Conservation (phyloP, 2,888 invertebrate species). For the Phortica okadai region DNA sequence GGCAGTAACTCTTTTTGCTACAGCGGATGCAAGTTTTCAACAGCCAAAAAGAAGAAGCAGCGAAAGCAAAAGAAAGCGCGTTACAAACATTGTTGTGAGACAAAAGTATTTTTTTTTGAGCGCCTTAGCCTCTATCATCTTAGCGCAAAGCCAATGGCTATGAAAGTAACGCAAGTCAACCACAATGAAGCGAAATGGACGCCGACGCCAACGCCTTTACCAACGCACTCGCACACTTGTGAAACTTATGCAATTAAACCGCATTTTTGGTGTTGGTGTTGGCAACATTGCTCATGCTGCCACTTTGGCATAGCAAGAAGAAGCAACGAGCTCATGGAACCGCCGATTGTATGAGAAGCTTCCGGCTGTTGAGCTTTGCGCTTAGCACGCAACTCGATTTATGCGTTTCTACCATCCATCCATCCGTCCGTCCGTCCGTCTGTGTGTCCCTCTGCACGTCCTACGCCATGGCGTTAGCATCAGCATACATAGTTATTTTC, state of each 20-base stretch:
- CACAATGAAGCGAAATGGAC: background rate
- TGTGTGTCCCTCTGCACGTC: background rate
- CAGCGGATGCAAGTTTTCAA: background rate
- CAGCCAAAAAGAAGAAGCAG: background rate
- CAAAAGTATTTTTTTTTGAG: constrained; percentile 15
- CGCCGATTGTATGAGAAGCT: background rate
- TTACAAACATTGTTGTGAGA: constrained; percentile 4
- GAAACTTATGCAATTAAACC: constrained; percentile 24
- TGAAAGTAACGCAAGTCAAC: background rate
- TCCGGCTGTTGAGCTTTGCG: constrained; percentile 4
- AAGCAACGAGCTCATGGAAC: background rate
- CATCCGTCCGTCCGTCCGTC: too few species aligned
- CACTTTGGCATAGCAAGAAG: background rate
- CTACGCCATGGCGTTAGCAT: background rate
- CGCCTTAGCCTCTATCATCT: background rate
- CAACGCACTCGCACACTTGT: background rate
- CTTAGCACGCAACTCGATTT: background rate
- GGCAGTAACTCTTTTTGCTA: constrained; percentile 5
- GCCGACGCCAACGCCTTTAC: background rate
- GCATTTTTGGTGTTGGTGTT: background rate
- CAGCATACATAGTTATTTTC: background rate
- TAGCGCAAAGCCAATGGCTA: background rate
- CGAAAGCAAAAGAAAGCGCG: background rate
- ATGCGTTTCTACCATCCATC: background rate
- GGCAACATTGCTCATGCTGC: background rate